Evolutionary conservation across 2,797 vertebrate genomes (phyloP).

Genomic region (Rousettus madagascariensis): DNA sequence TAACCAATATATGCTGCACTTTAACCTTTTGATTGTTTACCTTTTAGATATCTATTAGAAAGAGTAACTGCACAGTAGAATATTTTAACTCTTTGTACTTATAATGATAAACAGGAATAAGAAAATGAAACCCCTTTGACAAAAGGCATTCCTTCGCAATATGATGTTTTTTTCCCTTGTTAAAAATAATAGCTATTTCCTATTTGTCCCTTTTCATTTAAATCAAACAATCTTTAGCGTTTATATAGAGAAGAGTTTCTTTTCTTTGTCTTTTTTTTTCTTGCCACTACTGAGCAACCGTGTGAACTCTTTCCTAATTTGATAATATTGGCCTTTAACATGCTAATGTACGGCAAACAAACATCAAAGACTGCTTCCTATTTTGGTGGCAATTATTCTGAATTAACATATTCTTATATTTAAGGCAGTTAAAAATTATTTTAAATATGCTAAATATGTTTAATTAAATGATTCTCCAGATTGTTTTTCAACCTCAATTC

Average conservation of each 20-base stretch:
- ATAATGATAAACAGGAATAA: slow-evolving; percentile 77
- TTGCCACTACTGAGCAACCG: slow-evolving; percentile 52
- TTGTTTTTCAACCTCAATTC: not conserved
- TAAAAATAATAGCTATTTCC: slow-evolving; percentile 80
- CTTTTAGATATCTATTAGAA: slow-evolving; percentile 43
- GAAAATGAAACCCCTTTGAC: slow-evolving; percentile 79
- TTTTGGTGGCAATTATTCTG: slow-evolving; percentile 59
- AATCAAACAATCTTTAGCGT: slow-evolving; percentile 70
- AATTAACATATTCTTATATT: slow-evolving; percentile 67
- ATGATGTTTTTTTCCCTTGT: slow-evolving; percentile 74
- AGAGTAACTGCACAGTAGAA: slow-evolving; percentile 58
- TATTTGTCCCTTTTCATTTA: slow-evolving; percentile 76
- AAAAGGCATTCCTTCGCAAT: slow-evolving; percentile 78
- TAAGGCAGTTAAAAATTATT: not conserved
- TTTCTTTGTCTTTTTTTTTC: slow-evolving; percentile 34
- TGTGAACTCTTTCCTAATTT: slow-evolving; percentile 77
- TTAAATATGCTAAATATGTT: slow-evolving; percentile 56
- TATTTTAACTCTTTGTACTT: slow-evolving; percentile 72
- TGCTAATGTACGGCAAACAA: slow-evolving; percentile 59
- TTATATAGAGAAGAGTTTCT: slow-evolving; percentile 53
- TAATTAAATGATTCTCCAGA: slow-evolving; percentile 25
- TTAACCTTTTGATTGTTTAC: slow-evolving; percentile 56
- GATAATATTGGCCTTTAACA: slow-evolving; percentile 65
- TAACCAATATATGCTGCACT: slow-evolving; percentile 50
- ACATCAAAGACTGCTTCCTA: slow-evolving; percentile 63